Evolutionary conservation across 1,140 invertebrate species (phyloP).

Genomic region (Archivesica marissinica): DNA sequence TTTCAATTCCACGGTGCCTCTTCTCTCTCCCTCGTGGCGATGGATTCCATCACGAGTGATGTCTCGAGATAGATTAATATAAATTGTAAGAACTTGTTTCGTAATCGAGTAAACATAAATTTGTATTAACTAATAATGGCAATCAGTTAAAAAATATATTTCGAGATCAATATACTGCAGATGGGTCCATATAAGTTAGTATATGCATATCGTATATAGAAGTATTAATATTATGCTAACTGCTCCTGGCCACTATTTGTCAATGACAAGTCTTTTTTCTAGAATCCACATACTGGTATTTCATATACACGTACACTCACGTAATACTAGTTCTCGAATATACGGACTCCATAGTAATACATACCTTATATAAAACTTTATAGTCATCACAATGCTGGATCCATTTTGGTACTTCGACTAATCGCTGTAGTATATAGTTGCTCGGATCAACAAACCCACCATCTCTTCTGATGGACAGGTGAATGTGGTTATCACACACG

Average conservation of each 20-base stretch:
- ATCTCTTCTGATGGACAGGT: constrained; percentile 52
- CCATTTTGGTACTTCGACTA: constrained; percentile 60
- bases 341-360: no score
- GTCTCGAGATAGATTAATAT: no score
- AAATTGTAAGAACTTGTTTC: no score
- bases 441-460: constrained; percentile 64
- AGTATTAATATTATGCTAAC: not conserved
- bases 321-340: not conserved
- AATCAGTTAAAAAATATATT: no score
- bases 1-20: no score
- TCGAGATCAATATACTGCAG: no score
- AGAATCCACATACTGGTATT: no score
- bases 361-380: constrained; percentile 67
- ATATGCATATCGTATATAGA: not conserved
- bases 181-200: no score
- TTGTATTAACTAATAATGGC: no score
- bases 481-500: constrained; percentile 64
- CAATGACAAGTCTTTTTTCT: not conserved
- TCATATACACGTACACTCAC: not conserved
- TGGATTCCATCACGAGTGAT: no score
- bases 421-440: constrained; percentile 46
- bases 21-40: no score
- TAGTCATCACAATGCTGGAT: constrained; percentile 68
- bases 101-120: no score
- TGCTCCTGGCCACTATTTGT: not conserved